Conservation (phyloP, 2,113 vertebrate genomes). For the Microtus oregoni region DNA sequence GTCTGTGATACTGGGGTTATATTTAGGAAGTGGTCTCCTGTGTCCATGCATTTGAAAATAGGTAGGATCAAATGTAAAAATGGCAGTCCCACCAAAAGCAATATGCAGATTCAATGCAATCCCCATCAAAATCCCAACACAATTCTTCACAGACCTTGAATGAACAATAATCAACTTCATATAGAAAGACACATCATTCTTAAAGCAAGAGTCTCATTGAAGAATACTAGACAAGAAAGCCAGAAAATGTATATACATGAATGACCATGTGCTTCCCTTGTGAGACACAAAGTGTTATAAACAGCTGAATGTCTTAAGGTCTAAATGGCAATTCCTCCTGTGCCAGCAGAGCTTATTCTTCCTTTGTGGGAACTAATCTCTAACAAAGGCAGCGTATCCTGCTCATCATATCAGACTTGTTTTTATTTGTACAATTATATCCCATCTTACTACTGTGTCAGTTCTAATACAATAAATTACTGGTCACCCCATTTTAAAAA, state of each 20-base stretch:
- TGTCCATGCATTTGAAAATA: no score
- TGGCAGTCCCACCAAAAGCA: no score
- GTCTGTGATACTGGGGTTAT: no score
- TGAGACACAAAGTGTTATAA: background rate
- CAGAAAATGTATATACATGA: no score
- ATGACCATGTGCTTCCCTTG: background rate
- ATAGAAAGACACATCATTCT: background rate
- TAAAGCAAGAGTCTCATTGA: background rate
- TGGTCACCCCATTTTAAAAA: background rate
- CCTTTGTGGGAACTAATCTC: slow-evolving; percentile 1
- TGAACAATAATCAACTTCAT: no score
- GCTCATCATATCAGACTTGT: background rate
- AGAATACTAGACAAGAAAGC: background rate
- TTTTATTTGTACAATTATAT: background rate
- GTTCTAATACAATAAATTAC: background rate
- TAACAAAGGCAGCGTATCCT: background rate
- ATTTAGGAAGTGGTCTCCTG: no score
- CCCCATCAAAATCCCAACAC: no score
- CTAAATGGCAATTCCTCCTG: background rate
- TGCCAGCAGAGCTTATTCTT: background rate
- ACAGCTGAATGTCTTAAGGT: background rate
- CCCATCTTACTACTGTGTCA: background rate
- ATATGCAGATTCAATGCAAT: no score
- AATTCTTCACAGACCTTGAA: no score
- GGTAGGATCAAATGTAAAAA: no score